phyloP scores from a whole-genome alignment of 2,888 invertebrate genomes.

The Metopia argyrocephala region DNA sequence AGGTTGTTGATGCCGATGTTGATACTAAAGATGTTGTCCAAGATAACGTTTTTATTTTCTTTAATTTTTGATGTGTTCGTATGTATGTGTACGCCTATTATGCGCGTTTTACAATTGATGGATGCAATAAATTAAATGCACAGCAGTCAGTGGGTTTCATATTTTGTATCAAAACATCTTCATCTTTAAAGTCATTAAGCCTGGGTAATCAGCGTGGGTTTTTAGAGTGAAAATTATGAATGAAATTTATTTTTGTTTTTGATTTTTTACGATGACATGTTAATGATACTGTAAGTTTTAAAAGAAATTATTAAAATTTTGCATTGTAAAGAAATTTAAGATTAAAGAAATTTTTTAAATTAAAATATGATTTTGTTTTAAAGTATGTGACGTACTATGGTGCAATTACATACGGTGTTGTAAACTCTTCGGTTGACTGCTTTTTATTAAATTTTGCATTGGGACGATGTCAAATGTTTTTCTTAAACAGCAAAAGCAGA shows the following conservation, averaged over 20 bases:
- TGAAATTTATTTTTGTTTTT: not conserved
- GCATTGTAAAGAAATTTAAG: not conserved
- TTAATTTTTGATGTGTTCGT: not conserved
- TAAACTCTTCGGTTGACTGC: too few relatives aligned
- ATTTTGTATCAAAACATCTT: conserved; percentile 3
- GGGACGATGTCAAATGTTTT: too few relatives aligned
- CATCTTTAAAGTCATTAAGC: conserved; percentile 23
- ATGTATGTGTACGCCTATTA: not conserved
- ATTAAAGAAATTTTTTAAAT: not conserved
- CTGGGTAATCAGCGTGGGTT: conserved; percentile 31
- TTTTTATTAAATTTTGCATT: too few relatives aligned
- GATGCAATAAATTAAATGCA: not conserved
- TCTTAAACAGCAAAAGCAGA: too few relatives aligned
- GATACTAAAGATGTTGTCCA: not conserved
- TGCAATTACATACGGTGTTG: too few relatives aligned
- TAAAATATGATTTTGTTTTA: too few relatives aligned
- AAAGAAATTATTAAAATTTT: too few relatives aligned
- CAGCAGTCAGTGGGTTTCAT: conserved; percentile 31
- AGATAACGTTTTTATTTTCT: not conserved
- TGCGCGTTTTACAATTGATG: conserved; percentile 14
- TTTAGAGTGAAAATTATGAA: conserved; percentile 9
- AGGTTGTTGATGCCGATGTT: conserved; percentile 22
- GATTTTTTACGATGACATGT: not conserved
- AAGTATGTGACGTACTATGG: too few relatives aligned
- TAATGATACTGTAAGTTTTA: not conserved